Conservation (phyloP, 2,113 vertebrate genomes). For the Helogale parvula region DNA sequence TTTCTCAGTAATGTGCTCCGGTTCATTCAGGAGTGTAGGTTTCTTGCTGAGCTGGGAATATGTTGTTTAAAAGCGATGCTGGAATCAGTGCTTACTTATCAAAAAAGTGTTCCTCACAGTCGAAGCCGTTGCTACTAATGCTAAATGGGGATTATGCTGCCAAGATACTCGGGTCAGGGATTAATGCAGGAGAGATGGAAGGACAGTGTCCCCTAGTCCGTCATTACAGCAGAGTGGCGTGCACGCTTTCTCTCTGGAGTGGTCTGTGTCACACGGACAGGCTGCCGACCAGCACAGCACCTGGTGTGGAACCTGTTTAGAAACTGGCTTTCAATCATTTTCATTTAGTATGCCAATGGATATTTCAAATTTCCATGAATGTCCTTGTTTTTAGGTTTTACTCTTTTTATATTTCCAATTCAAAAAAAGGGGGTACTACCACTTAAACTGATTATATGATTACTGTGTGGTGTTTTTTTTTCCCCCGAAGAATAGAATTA, state of each 20-base stretch:
- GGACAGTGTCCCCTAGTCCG: constrained; percentile 75
- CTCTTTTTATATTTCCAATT: not conserved
- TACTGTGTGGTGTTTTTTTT: not conserved
- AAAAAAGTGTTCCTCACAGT: constrained; percentile 85
- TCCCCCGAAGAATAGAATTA: constrained; percentile 55
- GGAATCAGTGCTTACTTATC: constrained; percentile 85
- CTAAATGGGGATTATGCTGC: constrained; percentile 89
- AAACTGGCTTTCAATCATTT: not conserved
- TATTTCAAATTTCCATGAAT: not conserved
- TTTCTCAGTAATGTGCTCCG: constrained; percentile 83
- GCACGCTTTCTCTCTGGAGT: not conserved
- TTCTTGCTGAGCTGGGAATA: constrained; percentile 87
- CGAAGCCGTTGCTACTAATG: constrained; percentile 86
- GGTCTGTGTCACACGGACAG: constrained; percentile 44
- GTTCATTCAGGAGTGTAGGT: constrained; percentile 84
- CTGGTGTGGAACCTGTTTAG: constrained; percentile 57
- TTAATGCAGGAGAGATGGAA: constrained; percentile 83
- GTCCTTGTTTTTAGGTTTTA: not conserved
- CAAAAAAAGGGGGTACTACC: not conserved
- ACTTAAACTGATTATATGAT: constrained; percentile 43
- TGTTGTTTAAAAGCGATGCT: constrained; percentile 82
- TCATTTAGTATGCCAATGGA: not conserved
- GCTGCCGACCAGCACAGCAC: constrained; percentile 54
- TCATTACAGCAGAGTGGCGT: not conserved
- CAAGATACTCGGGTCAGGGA: constrained; percentile 85